Evolutionary conservation across 2,113 vertebrate genomes (phyloP).

Genomic region (Capreolus pygargus): DNA sequence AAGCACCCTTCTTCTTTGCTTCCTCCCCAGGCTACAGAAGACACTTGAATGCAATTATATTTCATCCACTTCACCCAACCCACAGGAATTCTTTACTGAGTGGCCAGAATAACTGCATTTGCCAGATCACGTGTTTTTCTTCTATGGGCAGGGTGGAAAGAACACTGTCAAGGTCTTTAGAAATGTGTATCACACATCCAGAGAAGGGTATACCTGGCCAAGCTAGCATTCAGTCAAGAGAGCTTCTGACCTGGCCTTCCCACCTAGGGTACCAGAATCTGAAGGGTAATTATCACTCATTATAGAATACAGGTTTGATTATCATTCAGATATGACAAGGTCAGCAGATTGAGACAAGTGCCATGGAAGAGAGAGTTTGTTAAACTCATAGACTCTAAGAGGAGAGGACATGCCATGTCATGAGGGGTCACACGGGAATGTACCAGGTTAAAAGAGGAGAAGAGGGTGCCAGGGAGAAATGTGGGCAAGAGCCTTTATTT

Average conservation of each 20-base stretch:
- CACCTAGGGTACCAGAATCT: not conserved
- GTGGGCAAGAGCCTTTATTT: not conserved
- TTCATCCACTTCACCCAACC: not conserved
- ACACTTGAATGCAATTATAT: not conserved
- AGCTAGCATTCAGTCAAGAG: not conserved
- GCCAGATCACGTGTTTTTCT: not conserved
- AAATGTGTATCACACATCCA: not conserved
- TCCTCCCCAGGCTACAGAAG: not conserved
- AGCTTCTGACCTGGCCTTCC: not conserved
- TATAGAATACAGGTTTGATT: not conserved
- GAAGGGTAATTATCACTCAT: not conserved
- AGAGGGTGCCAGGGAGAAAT: not conserved
- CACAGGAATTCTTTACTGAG: not conserved
- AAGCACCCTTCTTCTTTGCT: not conserved
- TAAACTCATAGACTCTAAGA: not conserved
- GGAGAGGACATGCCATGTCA: not conserved
- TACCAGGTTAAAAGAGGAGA: not conserved
- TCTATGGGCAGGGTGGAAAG: not conserved
- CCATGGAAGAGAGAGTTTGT: not conserved
- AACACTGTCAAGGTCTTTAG: not conserved
- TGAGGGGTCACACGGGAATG: accelerated
- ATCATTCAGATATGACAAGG: not conserved
- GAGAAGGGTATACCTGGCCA: not conserved
- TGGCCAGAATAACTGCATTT: not conserved
- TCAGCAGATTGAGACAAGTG: not conserved